Base-by-base conservation (phyloP, 1,140 invertebrate genomes). In the Plectus sambesii region DNA sequence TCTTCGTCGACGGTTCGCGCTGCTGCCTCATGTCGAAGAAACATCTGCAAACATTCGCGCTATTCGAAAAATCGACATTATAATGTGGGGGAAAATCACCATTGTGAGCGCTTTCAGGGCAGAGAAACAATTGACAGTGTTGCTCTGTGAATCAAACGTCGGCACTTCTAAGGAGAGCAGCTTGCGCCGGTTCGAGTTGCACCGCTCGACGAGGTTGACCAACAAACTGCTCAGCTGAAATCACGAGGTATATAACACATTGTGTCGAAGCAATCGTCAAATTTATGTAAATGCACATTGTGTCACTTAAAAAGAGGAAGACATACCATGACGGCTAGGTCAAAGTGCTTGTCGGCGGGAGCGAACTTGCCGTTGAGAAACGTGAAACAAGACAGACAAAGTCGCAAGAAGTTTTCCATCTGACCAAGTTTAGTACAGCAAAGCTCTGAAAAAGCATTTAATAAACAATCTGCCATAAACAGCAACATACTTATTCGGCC, bases 291-390 rank as follows among this genome's bases (percentile, higher is more conserved):
- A n/a, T n/a, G n/a, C n/a, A n/a, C n/a, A n/a, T n/a, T n/a, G n/a
- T n/a, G n/a, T n/a, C n/a, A n/a, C n/a, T n/a, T n/a, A n/a, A n/a
- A n/a, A n/a, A n/a, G n/a, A n/a, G n/a, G n/a, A n/a, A n/a, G n/a
- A n/a, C n/a, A n/a, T n/a, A 50, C 36, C 55, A 56, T 39, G n/a
- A 56, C 37, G 26, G 29, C 40, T 5, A 56, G 26, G 39, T 56
- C 55, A 27, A 51, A 56, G 15, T 22, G 17, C 6, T 55, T 37
- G 12, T 49, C 41, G 8, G 38, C 26, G n/a, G n/a, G n/a, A n/a
- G n/a, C n/a, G 29, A 23, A 56, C 23, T 56, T 56, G 5, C 46
- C 51, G 12, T 39, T 30, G 1, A 55, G 19, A 23, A 26, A 56
- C 1, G 47, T 54, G 33, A 56, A 56, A 29, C 42, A 22, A 1